Conservation (phyloP, 1,140 invertebrate species). For the Choristoneura fumiferana region DNA sequence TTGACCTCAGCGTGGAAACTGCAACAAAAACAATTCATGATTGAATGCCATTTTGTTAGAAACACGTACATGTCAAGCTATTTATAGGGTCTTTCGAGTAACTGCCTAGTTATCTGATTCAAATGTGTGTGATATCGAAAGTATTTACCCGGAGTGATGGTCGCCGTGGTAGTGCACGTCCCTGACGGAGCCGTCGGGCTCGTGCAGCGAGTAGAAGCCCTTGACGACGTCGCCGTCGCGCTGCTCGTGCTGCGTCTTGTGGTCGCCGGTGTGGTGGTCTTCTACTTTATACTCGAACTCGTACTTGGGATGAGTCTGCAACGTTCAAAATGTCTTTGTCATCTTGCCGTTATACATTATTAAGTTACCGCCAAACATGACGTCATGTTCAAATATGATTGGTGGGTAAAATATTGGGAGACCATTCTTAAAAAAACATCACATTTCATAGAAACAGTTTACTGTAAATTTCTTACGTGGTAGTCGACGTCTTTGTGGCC, state of each 20-base stretch:
- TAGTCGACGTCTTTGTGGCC: conserved; percentile 33
- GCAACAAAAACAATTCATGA: conserved; percentile 17
- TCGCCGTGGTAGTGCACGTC: conserved; percentile 51
- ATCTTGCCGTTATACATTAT: too few species aligned
- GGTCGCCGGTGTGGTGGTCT: neutral
- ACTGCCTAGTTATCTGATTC: too few species aligned
- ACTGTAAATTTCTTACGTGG: too few species aligned
- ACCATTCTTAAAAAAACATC: too few species aligned
- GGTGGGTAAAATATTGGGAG: too few species aligned
- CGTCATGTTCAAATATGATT: too few species aligned
- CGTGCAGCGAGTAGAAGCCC: conserved; percentile 52
- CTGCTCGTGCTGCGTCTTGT: conserved; percentile 1
- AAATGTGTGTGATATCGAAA: too few species aligned
- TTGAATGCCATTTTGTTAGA: too few species aligned
- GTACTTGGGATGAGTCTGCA: conserved; percentile 51
- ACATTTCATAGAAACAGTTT: too few species aligned
- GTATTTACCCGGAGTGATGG: conserved; percentile 42
- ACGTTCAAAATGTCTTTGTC: neutral
- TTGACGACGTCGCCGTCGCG: conserved; percentile 44
- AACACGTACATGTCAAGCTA: too few species aligned
- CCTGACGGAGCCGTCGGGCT: conserved; percentile 48
- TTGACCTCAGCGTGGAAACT: conserved; percentile 26
- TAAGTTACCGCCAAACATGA: too few species aligned
- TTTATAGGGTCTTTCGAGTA: too few species aligned
- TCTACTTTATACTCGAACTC: conserved; percentile 50